Evolutionary conservation across 2,888 invertebrate genomes (phyloP).

Genomic region (Odontomyia ornata): DNA sequence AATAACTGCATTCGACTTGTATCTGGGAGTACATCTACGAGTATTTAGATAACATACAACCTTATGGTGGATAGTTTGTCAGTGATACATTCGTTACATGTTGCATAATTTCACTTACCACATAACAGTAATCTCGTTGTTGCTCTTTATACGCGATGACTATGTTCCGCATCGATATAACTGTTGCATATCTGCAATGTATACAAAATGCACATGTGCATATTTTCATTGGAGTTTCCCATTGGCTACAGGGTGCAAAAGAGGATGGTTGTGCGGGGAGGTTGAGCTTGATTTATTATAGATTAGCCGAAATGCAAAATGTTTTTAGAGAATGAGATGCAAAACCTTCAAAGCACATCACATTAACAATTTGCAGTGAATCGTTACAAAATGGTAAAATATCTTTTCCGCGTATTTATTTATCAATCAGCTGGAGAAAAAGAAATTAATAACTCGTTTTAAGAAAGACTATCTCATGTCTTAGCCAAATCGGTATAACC

Average conservation of each 20-base stretch:
- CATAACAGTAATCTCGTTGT: constrained; percentile 41
- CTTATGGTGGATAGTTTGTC: constrained; percentile 6
- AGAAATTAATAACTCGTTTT: too few relatives aligned
- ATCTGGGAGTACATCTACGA: not conserved
- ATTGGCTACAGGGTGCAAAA: not conserved
- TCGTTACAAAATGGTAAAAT: not conserved
- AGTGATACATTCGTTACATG: constrained; percentile 27
- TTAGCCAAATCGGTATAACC: too few relatives aligned
- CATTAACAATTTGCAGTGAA: not conserved
- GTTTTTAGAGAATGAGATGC: not conserved
- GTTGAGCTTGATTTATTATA: not conserved
- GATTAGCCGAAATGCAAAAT: not conserved
- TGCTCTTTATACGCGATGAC: constrained; percentile 1
- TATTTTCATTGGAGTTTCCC: not conserved
- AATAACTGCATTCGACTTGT: not conserved
- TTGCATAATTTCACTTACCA: constrained; percentile 49
- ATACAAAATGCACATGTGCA: not conserved
- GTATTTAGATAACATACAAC: constrained; percentile 11
- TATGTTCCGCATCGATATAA: constrained; percentile 12
- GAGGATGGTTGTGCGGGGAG: not conserved
- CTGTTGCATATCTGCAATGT: not conserved
- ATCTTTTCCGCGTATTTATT: not conserved
- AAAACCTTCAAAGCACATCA: not conserved
- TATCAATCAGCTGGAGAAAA: too few relatives aligned
- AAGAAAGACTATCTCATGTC: too few relatives aligned